These are phyloP conservation scores for Sinonovacula constricta DNA, from an alignment of 1,140 invertebrate species.

Conservation along the genomic window DNA sequence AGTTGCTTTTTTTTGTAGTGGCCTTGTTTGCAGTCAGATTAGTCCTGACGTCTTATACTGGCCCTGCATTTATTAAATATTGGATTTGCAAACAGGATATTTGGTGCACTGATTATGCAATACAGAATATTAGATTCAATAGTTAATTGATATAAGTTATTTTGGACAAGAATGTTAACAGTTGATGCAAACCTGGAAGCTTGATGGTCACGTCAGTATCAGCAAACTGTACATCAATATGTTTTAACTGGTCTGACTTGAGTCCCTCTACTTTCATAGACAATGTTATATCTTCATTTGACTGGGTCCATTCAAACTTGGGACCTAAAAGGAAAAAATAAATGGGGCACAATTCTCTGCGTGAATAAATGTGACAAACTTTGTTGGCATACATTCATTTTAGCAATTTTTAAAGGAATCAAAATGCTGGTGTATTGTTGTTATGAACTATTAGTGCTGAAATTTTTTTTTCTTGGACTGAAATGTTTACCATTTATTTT, in stretches of 20 bases:
- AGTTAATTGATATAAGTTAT: too few species aligned
- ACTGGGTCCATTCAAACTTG: conserved; percentile 36
- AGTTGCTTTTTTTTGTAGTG: too few species aligned
- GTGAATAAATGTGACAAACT: too few species aligned
- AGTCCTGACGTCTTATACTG: too few species aligned
- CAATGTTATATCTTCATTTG: conserved; percentile 24
- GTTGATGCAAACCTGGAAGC: conserved; percentile 50
- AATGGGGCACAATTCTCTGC: background rate
- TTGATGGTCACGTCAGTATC: conserved; percentile 37
- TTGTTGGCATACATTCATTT: background rate
- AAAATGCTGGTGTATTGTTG: background rate
- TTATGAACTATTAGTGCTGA: background rate
- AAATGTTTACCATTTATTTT: too few species aligned
- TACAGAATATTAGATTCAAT: too few species aligned
- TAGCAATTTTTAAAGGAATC: background rate
- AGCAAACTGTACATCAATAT: conserved; percentile 40
- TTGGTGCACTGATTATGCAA: too few species aligned
- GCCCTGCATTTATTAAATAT: too few species aligned
- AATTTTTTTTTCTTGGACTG: too few species aligned
- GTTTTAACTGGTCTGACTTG: conserved; percentile 7
- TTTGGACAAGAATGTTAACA: too few species aligned
- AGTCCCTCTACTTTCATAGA: conserved; percentile 20
- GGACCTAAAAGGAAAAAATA: conserved; percentile 8
- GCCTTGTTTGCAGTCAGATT: too few species aligned
- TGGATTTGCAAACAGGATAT: background rate